Percentiles rank a stretch among this genome's conserved stretches.
These are phyloP conservation scores for Himalopsyche anomala DNA, from an alignment of 2,888 invertebrate genomes.

Conservation along the genomic window DNA sequence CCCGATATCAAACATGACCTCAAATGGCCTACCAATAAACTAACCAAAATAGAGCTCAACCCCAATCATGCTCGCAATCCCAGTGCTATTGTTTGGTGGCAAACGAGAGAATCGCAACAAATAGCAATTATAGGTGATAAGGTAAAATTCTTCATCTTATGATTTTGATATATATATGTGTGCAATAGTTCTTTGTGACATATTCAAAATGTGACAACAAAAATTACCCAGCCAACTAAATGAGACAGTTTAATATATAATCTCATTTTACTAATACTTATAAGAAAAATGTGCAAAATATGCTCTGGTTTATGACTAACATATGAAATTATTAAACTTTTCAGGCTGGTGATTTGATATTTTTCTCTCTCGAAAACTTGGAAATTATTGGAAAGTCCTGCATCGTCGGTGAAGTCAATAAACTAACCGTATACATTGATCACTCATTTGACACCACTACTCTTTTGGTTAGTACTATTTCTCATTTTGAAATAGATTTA, in stretches of 20 bases:
- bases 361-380: constrained; percentile 84
- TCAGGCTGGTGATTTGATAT: constrained; percentile 79
- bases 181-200: too few relatives aligned
- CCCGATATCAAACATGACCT: constrained; percentile 74
- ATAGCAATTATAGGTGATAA: constrained; percentile 84
- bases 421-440: constrained; percentile 84
- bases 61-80: constrained; percentile 74
- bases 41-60: constrained; percentile 72
- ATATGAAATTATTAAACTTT: constrained; percentile 64
- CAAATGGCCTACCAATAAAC: constrained; percentile 75
- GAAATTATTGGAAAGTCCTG: constrained; percentile 81
- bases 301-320: not conserved
- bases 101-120: constrained; percentile 83
- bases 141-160: constrained; percentile 69
- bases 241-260: too few relatives aligned
- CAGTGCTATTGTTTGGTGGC: constrained; percentile 85
- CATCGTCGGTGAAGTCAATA: constrained; percentile 79
- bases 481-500: not conserved
- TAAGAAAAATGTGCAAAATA: too few relatives aligned
- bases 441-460: constrained; percentile 80
- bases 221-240: too few relatives aligned
- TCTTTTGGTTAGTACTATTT: constrained; percentile 71
- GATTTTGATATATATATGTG: too few relatives aligned
- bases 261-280: too few relatives aligned
- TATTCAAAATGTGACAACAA: too few relatives aligned